Percentiles rank a stretch among this genome's conserved stretches.
These are phyloP conservation scores for Potamilus streckersoni DNA, from an alignment of 1,140 invertebrate genomes.

Conservation along the genomic window DNA sequence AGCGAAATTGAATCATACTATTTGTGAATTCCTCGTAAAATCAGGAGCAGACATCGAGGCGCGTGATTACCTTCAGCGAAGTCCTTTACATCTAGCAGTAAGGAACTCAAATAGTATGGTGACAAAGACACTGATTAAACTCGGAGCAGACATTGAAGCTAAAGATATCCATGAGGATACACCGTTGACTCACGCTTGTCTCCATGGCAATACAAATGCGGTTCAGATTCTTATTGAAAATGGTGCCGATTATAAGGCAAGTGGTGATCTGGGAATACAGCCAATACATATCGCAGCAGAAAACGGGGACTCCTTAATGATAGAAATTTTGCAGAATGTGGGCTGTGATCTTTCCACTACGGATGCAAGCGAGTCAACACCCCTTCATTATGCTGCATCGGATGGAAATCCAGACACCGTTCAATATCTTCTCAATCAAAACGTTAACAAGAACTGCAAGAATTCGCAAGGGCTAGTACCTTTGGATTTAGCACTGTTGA, in stretches of 20 bases:
- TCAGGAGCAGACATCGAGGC: slow-evolving; percentile 5
- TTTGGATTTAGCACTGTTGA: slow-evolving; percentile 8
- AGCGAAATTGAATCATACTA: not conserved
- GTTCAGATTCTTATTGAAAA: slow-evolving; percentile 3
- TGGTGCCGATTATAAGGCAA: slow-evolving; percentile 3
- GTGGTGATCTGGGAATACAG: slow-evolving; percentile 3
- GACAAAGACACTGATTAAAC: not conserved
- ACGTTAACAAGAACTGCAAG: not conserved
- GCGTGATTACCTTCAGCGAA: slow-evolving; percentile 10
- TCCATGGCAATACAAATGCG: slow-evolving; percentile 2
- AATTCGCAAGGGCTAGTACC: not conserved
- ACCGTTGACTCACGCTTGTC: slow-evolving; percentile 10
- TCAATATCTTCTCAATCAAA: not conserved
- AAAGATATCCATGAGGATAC: slow-evolving; percentile 1
- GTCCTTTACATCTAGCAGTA: slow-evolving; percentile 2
- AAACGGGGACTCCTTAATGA: slow-evolving; percentile 1
- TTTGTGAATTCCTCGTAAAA: slow-evolving; percentile 4
- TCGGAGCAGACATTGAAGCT: slow-evolving; percentile 10
- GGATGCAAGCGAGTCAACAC: slow-evolving; percentile 5
- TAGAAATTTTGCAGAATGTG: not conserved
- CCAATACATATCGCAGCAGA: slow-evolving; percentile 19
- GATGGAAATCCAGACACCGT: slow-evolving; percentile 15
- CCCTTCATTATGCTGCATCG: slow-evolving; percentile 17
- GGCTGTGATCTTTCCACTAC: not conserved
- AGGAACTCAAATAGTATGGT: slow-evolving; percentile 4